Evolutionary conservation across 2,113 vertebrate genomes (phyloP), one percentile per base, ranked within the genome.

Genomic region (Psittacula cyanocephala): DNA sequence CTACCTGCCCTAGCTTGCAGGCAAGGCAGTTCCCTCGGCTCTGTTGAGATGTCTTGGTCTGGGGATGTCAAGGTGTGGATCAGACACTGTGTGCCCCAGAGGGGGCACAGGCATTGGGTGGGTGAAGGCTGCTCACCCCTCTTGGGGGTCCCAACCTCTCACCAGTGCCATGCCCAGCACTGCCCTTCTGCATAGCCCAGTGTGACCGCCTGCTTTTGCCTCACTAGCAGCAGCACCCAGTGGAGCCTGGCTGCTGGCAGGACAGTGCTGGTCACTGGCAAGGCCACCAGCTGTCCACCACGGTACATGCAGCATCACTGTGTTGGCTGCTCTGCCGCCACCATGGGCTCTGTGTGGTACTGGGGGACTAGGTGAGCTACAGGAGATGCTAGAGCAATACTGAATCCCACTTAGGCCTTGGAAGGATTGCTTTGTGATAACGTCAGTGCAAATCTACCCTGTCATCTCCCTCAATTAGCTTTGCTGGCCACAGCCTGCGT

Each of bases 241-340:
- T 4, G 6, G 47, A 20, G 44, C 44, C 28, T 1, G 6, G 55
- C 17, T 67, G 29, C 50, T 57, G 53, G 35, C 63, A 44, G 52
- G 14, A 10, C 2, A 9, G 57, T 14, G 43, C 31, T 53, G 60
- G 37, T 15, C 65, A 17, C 46, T 47, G 33, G n/a, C 37, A 19
- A 52, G 28, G 33, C 49, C 53, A 50, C 44, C 65, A 49, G 46
- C n/a, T 3, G 1, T 3, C 13, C 0, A 0, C 39, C 0, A 1
- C 5, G 20, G 35, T 4, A 3, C 6, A 0, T 0, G 2, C 17
- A 50, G 52, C 1, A 4, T 27, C 60, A 13, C 6, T 4, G 39
- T 0, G 2, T 47, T 72, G 59, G 52, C 39, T 74, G 59, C 74
- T 37, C 39, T 25, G 31, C 52, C 43, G 27, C 47, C 3, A 11